phyloP scores from a whole-genome alignment of 2,113 vertebrate genomes.

The Thamnaconus septentrionalis region DNA sequence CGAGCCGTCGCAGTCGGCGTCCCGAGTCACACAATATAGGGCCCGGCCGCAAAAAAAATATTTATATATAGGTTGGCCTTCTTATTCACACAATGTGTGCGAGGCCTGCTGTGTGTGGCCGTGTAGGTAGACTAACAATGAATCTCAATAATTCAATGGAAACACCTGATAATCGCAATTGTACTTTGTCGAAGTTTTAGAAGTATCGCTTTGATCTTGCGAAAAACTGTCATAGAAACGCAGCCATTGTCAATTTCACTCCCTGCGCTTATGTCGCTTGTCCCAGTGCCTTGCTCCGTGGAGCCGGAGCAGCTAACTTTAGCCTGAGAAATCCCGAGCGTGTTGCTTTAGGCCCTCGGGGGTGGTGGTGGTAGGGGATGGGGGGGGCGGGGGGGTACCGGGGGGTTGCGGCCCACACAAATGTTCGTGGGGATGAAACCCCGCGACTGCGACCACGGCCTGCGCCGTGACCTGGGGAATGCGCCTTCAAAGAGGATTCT shows the following conservation, averaged over 20 bases:
- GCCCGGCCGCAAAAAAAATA: slow-evolving; percentile 46
- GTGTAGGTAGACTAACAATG: slow-evolving; percentile 25
- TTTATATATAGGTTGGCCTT: slow-evolving; percentile 20
- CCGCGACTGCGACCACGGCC: slow-evolving; percentile 47
- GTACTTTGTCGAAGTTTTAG: too few relatives aligned
- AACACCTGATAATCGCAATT: too few relatives aligned
- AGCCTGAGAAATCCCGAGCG: slow-evolving; percentile 55
- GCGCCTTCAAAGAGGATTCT: slow-evolving; percentile 64
- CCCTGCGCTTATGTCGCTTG: too few relatives aligned
- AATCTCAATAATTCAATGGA: slow-evolving; percentile 13
- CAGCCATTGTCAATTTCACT: too few relatives aligned
- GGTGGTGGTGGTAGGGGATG: slow-evolving; percentile 12
- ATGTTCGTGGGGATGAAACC: slow-evolving; percentile 70
- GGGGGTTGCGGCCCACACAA: slow-evolving; percentile 65
- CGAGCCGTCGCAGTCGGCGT: slow-evolving; percentile 41
- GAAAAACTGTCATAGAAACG: too few relatives aligned
- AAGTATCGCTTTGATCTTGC: too few relatives aligned
- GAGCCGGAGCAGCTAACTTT: slow-evolving; percentile 64
- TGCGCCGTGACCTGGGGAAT: slow-evolving; percentile 67
- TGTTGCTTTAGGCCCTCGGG: slow-evolving; percentile 58
- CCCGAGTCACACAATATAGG: slow-evolving; percentile 38
- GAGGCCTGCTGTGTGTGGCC: slow-evolving; percentile 33
- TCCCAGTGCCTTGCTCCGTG: slow-evolving; percentile 21
- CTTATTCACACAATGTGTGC: slow-evolving; percentile 40
- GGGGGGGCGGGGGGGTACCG: too few relatives aligned